Evolutionary conservation across 1,140 invertebrate species (phyloP).

Genomic region (Saccostrea echinata): DNA sequence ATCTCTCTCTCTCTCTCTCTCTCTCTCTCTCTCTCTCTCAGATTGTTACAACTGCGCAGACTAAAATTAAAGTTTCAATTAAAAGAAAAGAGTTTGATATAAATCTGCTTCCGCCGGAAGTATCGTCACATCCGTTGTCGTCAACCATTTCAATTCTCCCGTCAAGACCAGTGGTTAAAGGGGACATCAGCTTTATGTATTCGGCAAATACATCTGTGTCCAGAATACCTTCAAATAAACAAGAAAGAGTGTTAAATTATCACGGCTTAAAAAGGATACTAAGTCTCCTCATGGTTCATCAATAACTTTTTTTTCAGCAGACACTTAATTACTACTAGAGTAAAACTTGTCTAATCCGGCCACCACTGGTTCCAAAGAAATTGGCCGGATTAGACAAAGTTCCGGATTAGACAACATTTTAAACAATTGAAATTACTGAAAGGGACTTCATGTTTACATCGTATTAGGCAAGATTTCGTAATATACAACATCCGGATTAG

Average conservation of each 20-base stretch:
- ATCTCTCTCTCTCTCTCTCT: neutral
- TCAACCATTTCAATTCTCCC: constrained; percentile 70
- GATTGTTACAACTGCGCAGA: neutral
- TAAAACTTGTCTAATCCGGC: no score
- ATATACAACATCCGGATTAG: no score
- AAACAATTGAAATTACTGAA: no score
- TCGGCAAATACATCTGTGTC: constrained; percentile 78
- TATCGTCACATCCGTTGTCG: neutral
- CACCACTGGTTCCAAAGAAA: no score
- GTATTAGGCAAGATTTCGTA: no score
- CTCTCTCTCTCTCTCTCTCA: constrained; percentile 27
- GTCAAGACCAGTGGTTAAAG: constrained; percentile 75
- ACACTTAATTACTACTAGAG: no score
- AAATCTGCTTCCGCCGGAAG: neutral
- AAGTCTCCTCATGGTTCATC: no score
- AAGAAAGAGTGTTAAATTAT: neutral
- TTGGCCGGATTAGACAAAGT: no score
- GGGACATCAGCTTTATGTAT: constrained; percentile 70
- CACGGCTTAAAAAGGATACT: no score
- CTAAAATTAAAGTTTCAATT: neutral
- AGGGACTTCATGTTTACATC: no score
- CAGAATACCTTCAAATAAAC: constrained; percentile 71
- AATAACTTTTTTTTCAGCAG: no score
- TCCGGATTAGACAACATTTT: no score
- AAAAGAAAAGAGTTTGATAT: neutral